These are phyloP conservation scores for honey bee (Apis mellifera) DNA, from an alignment of 1,140 invertebrate species.

Conservation along the genomic window Amel_HAv3.1 CM009931.2:14942501-14943000, in stretches of 20 bases:
- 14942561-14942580: neutral
- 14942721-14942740: neutral
- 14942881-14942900: constrained; percentile 31
- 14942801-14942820: neutral
- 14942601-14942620: neutral
- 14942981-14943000: neutral
- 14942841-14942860: constrained; percentile 12
- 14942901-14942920: constrained; percentile 10
- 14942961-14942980: constrained; percentile 16
- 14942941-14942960: neutral
- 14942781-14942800: neutral
- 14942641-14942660: constrained; percentile 13
- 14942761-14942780: neutral
- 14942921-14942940: neutral
- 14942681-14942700: neutral
- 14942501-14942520: neutral
- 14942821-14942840: neutral
- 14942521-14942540: neutral
- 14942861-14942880: neutral
- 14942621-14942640: neutral
- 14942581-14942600: neutral
- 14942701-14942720: neutral
- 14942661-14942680: constrained; percentile 7
- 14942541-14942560: neutral
- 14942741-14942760: neutral